phyloP scores from a whole-genome alignment of 53 echinoderm and acorn worm genomes.

The Paracentrotus lividus region DNA sequence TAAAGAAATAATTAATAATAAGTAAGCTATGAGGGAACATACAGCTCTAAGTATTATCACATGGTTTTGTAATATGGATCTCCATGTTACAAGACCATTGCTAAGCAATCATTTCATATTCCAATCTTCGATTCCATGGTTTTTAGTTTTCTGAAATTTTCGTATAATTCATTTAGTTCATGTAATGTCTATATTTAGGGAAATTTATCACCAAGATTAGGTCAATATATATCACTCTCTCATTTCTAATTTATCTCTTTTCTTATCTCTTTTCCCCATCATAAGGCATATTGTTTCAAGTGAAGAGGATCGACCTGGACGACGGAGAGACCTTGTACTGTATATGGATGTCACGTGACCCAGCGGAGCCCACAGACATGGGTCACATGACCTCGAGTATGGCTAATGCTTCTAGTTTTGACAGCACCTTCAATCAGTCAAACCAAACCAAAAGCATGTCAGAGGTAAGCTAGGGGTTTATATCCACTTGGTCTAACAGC shows the following conservation, averaged over 20 bases:
- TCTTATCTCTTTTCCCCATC: background rate
- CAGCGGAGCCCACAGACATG: conserved; percentile 90
- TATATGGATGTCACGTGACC: conserved; percentile 97
- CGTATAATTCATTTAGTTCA: too few species aligned
- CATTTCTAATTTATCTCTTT: too few species aligned
- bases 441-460: conserved; percentile 82
- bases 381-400: conserved; percentile 85
- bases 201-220: background rate
- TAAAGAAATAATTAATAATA: too few species aligned
- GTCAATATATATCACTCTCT: too few species aligned
- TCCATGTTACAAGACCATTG: too few species aligned
- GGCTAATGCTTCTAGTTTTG: conserved; percentile 90
- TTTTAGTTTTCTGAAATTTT: too few species aligned
- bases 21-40: too few species aligned
- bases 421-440: conserved; percentile 90
- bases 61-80: too few species aligned
- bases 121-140: too few species aligned
- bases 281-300: conserved; percentile 90
- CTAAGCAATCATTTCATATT: too few species aligned
- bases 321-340: conserved; percentile 85
- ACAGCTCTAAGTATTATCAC: too few species aligned
- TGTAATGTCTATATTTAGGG: too few species aligned
- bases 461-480: conserved; percentile 74
- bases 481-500: background rate
- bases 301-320: conserved; percentile 85